Evolutionary conservation across 2,797 vertebrate species (phyloP).

Genomic region (Microctenopoma steveboyesi): DNA sequence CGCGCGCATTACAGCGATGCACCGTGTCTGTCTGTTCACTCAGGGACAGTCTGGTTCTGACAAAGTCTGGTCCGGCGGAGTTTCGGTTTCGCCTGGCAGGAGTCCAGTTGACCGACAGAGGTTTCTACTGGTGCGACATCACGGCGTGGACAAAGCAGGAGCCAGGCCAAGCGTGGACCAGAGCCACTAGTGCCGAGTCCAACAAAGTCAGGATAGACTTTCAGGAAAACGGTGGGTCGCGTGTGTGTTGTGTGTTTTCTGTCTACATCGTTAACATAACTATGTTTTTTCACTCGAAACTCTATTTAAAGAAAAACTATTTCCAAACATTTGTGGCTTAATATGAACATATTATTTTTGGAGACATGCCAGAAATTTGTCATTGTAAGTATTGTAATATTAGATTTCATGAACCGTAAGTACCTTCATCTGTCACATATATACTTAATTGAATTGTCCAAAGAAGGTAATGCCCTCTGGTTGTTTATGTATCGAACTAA

Average conservation of each 20-base stretch:
- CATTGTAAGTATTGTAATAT: neutral
- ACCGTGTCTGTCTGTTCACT: neutral
- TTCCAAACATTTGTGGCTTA: too few relatives aligned
- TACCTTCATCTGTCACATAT: neutral
- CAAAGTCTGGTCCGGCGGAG: conserved; percentile 87
- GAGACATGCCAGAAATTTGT: neutral
- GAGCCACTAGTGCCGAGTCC: conserved; percentile 84
- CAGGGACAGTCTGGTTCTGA: conserved; percentile 87
- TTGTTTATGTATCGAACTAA: neutral
- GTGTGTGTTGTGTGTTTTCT: neutral
- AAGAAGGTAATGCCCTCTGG: neutral
- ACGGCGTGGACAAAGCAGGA: conserved; percentile 88
- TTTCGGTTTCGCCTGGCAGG: conserved; percentile 92
- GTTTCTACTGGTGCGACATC: conserved; percentile 91
- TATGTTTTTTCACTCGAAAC: too few relatives aligned
- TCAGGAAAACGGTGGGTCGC: conserved; percentile 86
- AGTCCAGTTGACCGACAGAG: conserved; percentile 89
- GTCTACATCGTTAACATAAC: neutral
- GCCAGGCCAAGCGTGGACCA: conserved; percentile 84
- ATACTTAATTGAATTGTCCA: neutral
- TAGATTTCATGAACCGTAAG: neutral
- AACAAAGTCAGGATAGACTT: conserved; percentile 92
- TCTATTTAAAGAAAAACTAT: too few relatives aligned
- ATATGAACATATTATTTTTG: too few relatives aligned
- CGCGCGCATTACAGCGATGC: fast-evolving